Conservation (phyloP, 2,888 invertebrate genomes). For the Himalopsyche kuldschensis region DNA sequence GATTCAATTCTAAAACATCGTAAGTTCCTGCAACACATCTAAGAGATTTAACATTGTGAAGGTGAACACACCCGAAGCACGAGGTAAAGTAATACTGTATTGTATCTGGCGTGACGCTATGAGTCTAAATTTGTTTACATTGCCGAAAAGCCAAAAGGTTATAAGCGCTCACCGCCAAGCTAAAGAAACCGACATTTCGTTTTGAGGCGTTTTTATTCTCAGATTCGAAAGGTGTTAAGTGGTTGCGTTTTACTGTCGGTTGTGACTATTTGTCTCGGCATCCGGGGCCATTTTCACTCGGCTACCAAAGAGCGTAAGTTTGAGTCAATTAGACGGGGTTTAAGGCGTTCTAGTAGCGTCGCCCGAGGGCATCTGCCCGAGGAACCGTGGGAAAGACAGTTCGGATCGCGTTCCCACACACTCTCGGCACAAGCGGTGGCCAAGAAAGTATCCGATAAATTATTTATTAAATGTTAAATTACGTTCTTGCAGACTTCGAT, state of each 20-base stretch:
- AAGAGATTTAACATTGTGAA: background rate
- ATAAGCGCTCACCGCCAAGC: background rate
- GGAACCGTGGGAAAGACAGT: conserved; percentile 24
- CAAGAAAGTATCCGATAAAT: conserved; percentile 27
- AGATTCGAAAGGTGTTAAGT: conserved; percentile 1
- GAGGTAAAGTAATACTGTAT: conserved; percentile 11
- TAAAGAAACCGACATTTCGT: background rate
- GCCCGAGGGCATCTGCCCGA: conserved; percentile 2
- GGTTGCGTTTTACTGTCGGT: background rate
- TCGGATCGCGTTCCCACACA: conserved; percentile 24
- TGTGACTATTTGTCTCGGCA: conserved; percentile 2
- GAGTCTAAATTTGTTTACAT: conserved; percentile 29
- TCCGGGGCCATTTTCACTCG: background rate
- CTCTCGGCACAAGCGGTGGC: conserved; percentile 17
- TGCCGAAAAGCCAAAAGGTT: background rate
- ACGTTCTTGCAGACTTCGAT: background rate
- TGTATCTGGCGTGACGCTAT: conserved; percentile 28
- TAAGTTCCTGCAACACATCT: background rate
- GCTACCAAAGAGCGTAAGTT: background rate
- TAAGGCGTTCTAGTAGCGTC: background rate
- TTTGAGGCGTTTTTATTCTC: background rate
- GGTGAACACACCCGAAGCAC: background rate
- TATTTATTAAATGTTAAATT: conserved; percentile 8
- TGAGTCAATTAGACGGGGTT: background rate
- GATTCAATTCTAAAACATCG: background rate